phyloP scores from a whole-genome alignment of 2,888 invertebrate genomes.

The Drosophila phalerata region DNA sequence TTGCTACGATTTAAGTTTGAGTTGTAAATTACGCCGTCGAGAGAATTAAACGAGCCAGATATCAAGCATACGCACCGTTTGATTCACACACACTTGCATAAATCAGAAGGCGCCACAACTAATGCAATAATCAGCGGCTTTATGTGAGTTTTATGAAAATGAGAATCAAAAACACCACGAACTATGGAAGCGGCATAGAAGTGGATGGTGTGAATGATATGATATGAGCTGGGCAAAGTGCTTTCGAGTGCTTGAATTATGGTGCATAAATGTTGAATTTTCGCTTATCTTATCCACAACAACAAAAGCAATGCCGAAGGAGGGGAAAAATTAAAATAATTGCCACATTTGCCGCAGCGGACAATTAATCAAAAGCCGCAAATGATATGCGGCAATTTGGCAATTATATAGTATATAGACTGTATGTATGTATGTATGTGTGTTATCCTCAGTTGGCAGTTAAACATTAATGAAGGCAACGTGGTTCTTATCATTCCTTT shows the following conservation, averaged over 20 bases:
- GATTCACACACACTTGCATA: constrained; percentile 29
- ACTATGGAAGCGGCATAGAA: constrained; percentile 2
- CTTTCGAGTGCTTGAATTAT: constrained; percentile 47
- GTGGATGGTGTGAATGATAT: background rate
- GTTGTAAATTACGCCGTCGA: constrained; percentile 62
- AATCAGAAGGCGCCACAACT: constrained; percentile 48
- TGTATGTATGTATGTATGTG: constrained; percentile 13
- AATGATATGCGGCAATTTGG: constrained; percentile 66
- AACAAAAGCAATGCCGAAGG: background rate
- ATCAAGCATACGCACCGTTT: constrained; percentile 71
- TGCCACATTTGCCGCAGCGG: constrained; percentile 76
- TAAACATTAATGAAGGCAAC: constrained; percentile 59
- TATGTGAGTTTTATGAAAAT: constrained; percentile 75
- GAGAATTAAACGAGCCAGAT: constrained; percentile 64
- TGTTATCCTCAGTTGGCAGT: constrained; percentile 30
- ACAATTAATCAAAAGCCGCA: constrained; percentile 70
- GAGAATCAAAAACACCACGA: constrained; percentile 4
- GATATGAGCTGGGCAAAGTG: constrained; percentile 14
- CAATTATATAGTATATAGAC: constrained; percentile 58
- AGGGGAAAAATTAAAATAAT: constrained; percentile 71
- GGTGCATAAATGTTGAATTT: constrained; percentile 66
- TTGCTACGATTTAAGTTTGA: constrained; percentile 64
- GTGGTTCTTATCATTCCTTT: constrained; percentile 28
- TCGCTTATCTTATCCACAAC: constrained; percentile 57
- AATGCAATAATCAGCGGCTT: constrained; percentile 57